These are phyloP conservation scores for Ericerus pela DNA, from an alignment of 1,140 invertebrate genomes.

Conservation along the genomic window DNA sequence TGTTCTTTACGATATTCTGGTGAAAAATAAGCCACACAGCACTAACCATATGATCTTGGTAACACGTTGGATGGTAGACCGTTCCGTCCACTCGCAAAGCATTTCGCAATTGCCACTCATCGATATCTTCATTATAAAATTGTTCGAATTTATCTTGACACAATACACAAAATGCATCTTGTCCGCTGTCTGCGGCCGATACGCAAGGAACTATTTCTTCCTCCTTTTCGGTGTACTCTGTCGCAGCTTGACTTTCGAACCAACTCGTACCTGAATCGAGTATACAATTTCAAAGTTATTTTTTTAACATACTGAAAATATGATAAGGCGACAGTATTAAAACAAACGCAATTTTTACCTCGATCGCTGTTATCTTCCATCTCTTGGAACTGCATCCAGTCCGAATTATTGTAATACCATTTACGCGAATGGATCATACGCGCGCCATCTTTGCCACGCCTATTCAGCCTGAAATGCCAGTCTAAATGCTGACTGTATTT, in stretches of 20 bases:
- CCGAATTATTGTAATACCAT: constrained; percentile 78
- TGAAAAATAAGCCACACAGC: neutral
- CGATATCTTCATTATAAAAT: constrained; percentile 87
- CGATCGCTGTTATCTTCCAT: constrained; percentile 82
- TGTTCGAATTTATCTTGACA: constrained; percentile 84
- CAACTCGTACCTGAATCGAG: constrained; percentile 60
- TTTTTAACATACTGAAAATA: neutral
- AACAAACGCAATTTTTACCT: constrained; percentile 36
- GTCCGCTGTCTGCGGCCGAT: constrained; percentile 38
- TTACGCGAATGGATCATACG: constrained; percentile 64
- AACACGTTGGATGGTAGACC: constrained; percentile 80
- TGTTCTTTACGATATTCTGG: neutral
- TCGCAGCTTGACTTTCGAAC: constrained; percentile 54
- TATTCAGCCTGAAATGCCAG: constrained; percentile 93
- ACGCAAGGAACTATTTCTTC: constrained; percentile 42
- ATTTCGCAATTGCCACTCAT: constrained; percentile 86
- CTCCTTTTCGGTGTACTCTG: constrained; percentile 30
- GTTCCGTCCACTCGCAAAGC: constrained; percentile 60
- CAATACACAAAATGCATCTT: constrained; percentile 56
- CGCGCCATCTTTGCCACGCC: constrained; percentile 67
- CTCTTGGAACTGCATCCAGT: constrained; percentile 91
- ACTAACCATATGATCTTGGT: constrained; percentile 70
- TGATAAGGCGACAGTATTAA: neutral
- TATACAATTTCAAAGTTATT: neutral
- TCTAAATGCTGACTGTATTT: constrained; percentile 85